Conservation (phyloP, 2,888 invertebrate species). For the Dasypogon diadema region DNA sequence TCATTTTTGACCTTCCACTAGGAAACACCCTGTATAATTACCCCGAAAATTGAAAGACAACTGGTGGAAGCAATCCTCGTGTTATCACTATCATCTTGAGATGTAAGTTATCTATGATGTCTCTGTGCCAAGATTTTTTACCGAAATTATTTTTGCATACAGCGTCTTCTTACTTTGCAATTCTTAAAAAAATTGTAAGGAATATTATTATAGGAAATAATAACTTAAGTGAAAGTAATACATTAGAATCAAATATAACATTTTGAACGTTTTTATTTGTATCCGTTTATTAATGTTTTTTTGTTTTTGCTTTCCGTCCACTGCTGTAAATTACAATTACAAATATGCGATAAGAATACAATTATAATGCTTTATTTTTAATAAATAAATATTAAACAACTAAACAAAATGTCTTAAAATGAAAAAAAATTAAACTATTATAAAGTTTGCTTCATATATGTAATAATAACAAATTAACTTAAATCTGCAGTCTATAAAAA, state of each 20-base stretch:
- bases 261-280: constrained; percentile 55
- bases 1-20: too few relatives aligned
- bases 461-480: constrained; percentile 38
- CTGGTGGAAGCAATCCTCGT: too few relatives aligned
- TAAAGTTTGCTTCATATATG: constrained; percentile 18
- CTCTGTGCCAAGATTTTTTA: too few relatives aligned
- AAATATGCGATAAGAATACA: constrained; percentile 56
- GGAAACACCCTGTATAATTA: too few relatives aligned
- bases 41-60: too few relatives aligned
- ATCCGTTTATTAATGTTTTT: constrained; percentile 52
- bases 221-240: neutral
- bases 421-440: constrained; percentile 29
- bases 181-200: too few relatives aligned
- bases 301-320: constrained; percentile 47
- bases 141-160: too few relatives aligned
- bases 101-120: too few relatives aligned
- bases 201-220: too few relatives aligned
- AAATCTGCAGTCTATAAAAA: constrained; percentile 43
- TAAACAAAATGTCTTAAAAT: constrained; percentile 43
- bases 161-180: too few relatives aligned
- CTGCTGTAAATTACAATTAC: constrained; percentile 56
- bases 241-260: constrained; percentile 55
- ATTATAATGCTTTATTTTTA: constrained; percentile 52
- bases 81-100: too few relatives aligned
- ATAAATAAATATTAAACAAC: constrained; percentile 50